Base-by-base conservation (phyloP, 2,113 vertebrate species). In the Tragelaphus imberbis region DNA sequence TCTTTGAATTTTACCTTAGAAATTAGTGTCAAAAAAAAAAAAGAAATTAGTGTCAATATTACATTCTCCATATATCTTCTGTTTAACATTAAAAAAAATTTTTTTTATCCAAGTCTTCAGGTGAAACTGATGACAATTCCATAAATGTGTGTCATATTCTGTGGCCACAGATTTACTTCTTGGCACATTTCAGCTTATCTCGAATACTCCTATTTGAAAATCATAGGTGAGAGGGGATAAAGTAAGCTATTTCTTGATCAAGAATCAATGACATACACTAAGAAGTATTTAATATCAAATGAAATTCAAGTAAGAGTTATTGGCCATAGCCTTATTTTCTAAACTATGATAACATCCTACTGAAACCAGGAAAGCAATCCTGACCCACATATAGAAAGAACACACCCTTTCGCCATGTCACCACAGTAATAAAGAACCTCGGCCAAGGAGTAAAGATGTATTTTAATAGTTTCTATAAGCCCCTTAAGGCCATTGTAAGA, bases 1-100 rank as follows among this genome's bases (percentile, higher is more conserved):
- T 93, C 15, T 96, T 85, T 97, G 47, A 87, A 96, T 93, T 89
- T 87, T 95, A 90, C 71, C 84, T 71, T 88, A 84, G 51, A 94
- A 97, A 96, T 58, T 16, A 95, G 25, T 63, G 25, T 82, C 23
- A 95, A 27, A 44, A 44, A 44, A 44, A 44, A 44, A 44, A 44
- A 44, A 84, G 51, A 94, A 97, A 96, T 58, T 16, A 95, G 25
- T 80, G 25, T 82, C 23, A 95, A 27, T 84, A 85, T 30, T 96
- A 49, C n/a, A 87, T 28, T 91, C 33, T 85, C 28, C 59, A 59
- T 86, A 36, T 68, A 84, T 68, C 40, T 44, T 84, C 77, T 61
- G n/a, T 80, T 90, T 90, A 95, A 71, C 71, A 84, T 53, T 68
- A 94, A 87, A 90, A 81, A 89, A 9, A 63, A n/a, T 25, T 92